Evolutionary conservation across 2,797 vertebrate genomes (phyloP), one percentile per base, ranked within the genome.

Genomic region (Enteromius viviparus): DNA sequence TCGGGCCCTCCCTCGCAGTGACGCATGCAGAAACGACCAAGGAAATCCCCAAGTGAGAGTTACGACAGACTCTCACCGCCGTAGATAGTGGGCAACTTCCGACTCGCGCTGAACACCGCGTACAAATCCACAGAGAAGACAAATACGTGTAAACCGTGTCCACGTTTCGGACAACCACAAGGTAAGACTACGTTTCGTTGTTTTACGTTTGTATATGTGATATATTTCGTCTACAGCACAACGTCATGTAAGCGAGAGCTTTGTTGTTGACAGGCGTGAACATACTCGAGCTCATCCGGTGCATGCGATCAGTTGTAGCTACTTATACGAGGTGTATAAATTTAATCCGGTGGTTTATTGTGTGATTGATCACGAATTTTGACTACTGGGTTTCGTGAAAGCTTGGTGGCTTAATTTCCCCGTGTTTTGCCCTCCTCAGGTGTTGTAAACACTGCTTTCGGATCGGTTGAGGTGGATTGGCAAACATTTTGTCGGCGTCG

Each of bases 11-110:
- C 81, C 66, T 60, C 85, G 6, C 84, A 2, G 87, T 92, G 92
- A 93, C 92, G 91, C 87, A 89, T 62, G 78, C 89, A 82, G 84
- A 81, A 86, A 89, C 87, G 87, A 90, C 74, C 85, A 81, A 92
- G 93, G 93, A 94, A 94, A 94, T 91, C 92, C 93, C 94, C 91
- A 81, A 78, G 76, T 89, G 88, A 87, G 76, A 69, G 85, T 88
- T 62, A 86, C 82, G 83, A 83, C 82, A 86, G 51, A 86, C 86
- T 89, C 87, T 76, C 34, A 29, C 84, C 83, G 88, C 92, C 92
- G 93, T 92, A 93, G 90, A 90, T 83, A 76, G 89, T 69, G 45
- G 80, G 75, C 42, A 82, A 85, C 86, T 87, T 83, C 86, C 86
- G 74, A 81, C 47, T 78, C 40, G 42, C n/a, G 45, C 15, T 29